These are phyloP conservation scores for Ibycter americanus DNA, from an alignment of 2,797 vertebrate species.

Conservation along the genomic window DNA sequence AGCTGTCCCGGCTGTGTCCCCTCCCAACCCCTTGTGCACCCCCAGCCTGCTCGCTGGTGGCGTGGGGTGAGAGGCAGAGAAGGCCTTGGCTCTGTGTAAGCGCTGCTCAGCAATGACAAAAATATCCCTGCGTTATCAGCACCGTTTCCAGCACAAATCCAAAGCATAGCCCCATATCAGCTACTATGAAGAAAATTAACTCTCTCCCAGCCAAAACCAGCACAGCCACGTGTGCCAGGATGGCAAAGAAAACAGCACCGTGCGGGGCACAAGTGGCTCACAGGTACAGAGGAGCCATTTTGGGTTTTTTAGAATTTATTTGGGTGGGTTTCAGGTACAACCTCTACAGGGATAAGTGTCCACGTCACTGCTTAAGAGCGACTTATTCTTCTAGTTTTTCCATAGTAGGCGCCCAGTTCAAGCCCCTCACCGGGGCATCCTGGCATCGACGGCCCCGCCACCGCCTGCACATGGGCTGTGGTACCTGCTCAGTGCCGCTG, in stretches of 20 bases:
- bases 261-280: not conserved
- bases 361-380: not conserved
- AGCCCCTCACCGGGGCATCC: not conserved
- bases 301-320: not conserved
- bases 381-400: not conserved
- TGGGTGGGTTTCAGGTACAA: fast-evolving
- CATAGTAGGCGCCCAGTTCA: fast-evolving
- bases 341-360: too few species aligned
- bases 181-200: too few species aligned
- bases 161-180: too few species aligned
- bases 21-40: too few species aligned
- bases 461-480: fast-evolving
- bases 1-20: too few species aligned
- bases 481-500: fast-evolving
- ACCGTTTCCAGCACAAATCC: too few species aligned
- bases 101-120: too few species aligned
- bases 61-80: too few species aligned
- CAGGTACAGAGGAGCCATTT: fast-evolving
- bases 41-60: too few species aligned
- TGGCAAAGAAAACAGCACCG: fast-evolving
- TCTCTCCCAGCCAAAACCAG: too few species aligned
- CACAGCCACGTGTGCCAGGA: not conserved
- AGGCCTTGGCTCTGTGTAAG: too few species aligned
- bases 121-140: too few species aligned
- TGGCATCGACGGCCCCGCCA: fast-evolving